Evolutionary conservation across 2,888 invertebrate species (phyloP), one percentile per base, ranked within the genome.

Genomic region (Oxycera nigricornis): DNA sequence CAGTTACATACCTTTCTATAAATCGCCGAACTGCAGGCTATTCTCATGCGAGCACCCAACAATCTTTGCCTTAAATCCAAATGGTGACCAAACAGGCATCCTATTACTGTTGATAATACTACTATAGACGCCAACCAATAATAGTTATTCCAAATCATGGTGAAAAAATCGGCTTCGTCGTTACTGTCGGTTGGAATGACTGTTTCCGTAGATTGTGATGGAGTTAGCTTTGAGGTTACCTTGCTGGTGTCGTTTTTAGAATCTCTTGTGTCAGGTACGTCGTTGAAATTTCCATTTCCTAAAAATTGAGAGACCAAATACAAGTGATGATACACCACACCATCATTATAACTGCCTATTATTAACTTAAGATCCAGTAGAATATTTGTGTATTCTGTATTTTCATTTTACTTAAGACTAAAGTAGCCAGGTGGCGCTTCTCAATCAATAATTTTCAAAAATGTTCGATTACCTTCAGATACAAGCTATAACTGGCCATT

Each of bases 21-120:
- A 77, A 92, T 85, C 1, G 92, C 83, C 0, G 90, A 88, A 79
- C 91, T 91, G 76, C 90, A 89, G 0, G 91, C 91, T 2, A 92
- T 87, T 30, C 92, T 86, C 80, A 91, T 85, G 77, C 89, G 86
- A 87, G 91, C 90, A 11, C 92, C 92, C 72, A 87, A 82, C 72
- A 86, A 79, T 9, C 83, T 80, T 39, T 83, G 81, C 0, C 82
- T 73, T n/a, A 86, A 77, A 70, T 84, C 84, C 1, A 81, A 79
- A 74, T 88, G 87, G 78, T 87, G 87, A 41, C 82, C 77, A 0
- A 87, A 46, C 41, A 86, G 82, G 30, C 85, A 82, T 1, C 81
- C 76, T 0, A 82, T 31, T 0, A 85, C 61, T 1, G 84, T 84
- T 1, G 82, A 76, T 0, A 82, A 1, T 0, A 87, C 79, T 22